phyloP scores from a whole-genome alignment of 2,888 invertebrate species.

The Papilio demoleus region DNA sequence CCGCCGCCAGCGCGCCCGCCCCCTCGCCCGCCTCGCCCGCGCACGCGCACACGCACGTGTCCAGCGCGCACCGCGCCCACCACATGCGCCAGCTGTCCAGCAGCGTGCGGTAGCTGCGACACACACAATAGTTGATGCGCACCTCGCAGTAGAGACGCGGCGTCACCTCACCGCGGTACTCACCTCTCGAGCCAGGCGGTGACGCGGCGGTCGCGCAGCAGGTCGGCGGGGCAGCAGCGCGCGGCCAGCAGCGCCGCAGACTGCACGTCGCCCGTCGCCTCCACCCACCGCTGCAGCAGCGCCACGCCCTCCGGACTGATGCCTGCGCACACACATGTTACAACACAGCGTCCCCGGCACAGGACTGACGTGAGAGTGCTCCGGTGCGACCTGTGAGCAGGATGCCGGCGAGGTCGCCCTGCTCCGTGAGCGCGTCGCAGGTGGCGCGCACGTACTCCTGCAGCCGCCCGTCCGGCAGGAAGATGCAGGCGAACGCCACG shows the following conservation, averaged over 20 bases:
- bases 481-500: conserved; percentile 95
- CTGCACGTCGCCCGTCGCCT: conserved; percentile 95
- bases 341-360: too few species aligned
- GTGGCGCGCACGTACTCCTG: conserved; percentile 90
- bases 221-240: conserved; percentile 89
- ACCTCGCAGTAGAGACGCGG: neutral
- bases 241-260: conserved; percentile 93
- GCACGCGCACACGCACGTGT: conserved; percentile 88
- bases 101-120: conserved; percentile 90
- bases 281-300: conserved; percentile 93
- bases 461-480: conserved; percentile 91
- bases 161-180: conserved; percentile 69
- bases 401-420: conserved; percentile 93
- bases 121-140: neutral
- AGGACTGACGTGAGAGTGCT: neutral
- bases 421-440: conserved; percentile 87
- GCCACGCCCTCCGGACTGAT: conserved; percentile 89
- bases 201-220: conserved; percentile 86
- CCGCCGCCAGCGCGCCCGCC: conserved; percentile 73
- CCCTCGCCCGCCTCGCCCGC: conserved; percentile 86
- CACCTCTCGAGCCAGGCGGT: conserved; percentile 88
- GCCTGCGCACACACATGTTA: too few species aligned
- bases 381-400: conserved; percentile 87
- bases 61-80: conserved; percentile 94
- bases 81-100: conserved; percentile 96